A percentile compares a stretch with the other conserved stretches of the same genome.
Conservation (phyloP, 2,113 vertebrate species). For the Festucalex cinctus region DNA sequence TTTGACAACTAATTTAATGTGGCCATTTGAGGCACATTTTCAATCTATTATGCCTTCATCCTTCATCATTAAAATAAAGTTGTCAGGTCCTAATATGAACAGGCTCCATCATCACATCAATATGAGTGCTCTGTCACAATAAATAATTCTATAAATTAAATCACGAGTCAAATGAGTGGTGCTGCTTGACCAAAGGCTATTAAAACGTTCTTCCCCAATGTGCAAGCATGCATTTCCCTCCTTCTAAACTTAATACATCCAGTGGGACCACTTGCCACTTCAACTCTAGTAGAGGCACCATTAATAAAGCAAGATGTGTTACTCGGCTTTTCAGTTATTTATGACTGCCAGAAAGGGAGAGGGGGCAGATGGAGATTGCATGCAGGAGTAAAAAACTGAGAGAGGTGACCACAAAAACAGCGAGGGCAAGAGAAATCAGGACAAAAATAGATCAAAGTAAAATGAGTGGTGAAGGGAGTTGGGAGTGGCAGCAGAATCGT, state of each 20-base stretch:
- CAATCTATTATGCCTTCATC: no score
- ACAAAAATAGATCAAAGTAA: slow-evolving; percentile 50
- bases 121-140: neutral
- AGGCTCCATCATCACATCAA: neutral
- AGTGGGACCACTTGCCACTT: slow-evolving; percentile 21
- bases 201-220: slow-evolving; percentile 7
- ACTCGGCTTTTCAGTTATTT: slow-evolving; percentile 40
- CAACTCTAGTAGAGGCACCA: slow-evolving; percentile 27
- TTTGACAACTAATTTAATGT: no score
- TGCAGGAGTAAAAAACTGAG: slow-evolving; percentile 25
- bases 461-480: slow-evolving; percentile 33
- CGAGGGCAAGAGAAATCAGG: slow-evolving; percentile 31
- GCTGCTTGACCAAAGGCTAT: slow-evolving; percentile 23
- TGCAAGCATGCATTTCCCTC: slow-evolving; percentile 3
- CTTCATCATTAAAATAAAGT: no score
- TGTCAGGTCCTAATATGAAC: neutral
- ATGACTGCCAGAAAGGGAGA: slow-evolving; percentile 18
- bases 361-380: neutral
- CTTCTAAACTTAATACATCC: slow-evolving; percentile 1
- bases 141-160: slow-evolving; percentile 1
- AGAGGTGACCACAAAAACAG: slow-evolving; percentile 6
- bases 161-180: neutral
- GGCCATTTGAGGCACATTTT: no score
- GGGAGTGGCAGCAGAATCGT: slow-evolving; percentile 12
- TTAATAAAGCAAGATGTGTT: slow-evolving; percentile 52